These are phyloP conservation scores for Seira ritae DNA, from an alignment of 2,888 invertebrate genomes.

Conservation along the genomic window DNA sequence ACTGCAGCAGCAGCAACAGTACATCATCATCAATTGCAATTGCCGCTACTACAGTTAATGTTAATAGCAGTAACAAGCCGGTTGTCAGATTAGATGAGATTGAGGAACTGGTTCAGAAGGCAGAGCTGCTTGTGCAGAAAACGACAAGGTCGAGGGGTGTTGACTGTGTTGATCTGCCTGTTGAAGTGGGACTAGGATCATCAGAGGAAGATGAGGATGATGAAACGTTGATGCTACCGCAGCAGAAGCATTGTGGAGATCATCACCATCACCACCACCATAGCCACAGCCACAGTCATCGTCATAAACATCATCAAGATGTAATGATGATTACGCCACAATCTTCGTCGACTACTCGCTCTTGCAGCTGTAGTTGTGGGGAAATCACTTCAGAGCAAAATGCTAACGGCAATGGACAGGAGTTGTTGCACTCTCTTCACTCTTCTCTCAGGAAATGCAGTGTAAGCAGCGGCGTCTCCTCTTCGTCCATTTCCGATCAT, in stretches of 20 bases:
- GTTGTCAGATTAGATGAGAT: slow-evolving; percentile 67
- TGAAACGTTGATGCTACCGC: slow-evolving; percentile 58
- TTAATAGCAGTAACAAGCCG: slow-evolving; percentile 46
- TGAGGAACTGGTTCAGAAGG: slow-evolving; percentile 72
- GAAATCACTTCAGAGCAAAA: slow-evolving; percentile 35
- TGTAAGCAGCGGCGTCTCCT: slow-evolving; percentile 57
- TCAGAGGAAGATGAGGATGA: slow-evolving; percentile 69
- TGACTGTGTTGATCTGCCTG: slow-evolving; percentile 61
- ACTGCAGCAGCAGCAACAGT: background rate
- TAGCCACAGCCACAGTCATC: slow-evolving; percentile 39
- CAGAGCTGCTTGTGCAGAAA: slow-evolving; percentile 69
- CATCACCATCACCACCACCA: slow-evolving; percentile 46
- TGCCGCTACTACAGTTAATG: slow-evolving; percentile 47
- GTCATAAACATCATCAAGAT: slow-evolving; percentile 24
- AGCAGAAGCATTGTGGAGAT: slow-evolving; percentile 53
- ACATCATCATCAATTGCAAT: slow-evolving; percentile 1
- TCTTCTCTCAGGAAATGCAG: slow-evolving; percentile 64
- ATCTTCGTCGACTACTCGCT: slow-evolving; percentile 27
- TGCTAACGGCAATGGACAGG: slow-evolving; percentile 52
- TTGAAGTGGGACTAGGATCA: slow-evolving; percentile 42
- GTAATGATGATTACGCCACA: slow-evolving; percentile 41
- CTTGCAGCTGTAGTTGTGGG: slow-evolving; percentile 52
- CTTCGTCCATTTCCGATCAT: slow-evolving; percentile 54
- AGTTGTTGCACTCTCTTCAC: slow-evolving; percentile 51
- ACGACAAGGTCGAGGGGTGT: slow-evolving; percentile 66